A percentile compares a stretch with the other conserved stretches of the same genome.
These are phyloP conservation scores for Nowickia ferox DNA, from an alignment of 2,888 invertebrate species.

Conservation along the genomic window DNA sequence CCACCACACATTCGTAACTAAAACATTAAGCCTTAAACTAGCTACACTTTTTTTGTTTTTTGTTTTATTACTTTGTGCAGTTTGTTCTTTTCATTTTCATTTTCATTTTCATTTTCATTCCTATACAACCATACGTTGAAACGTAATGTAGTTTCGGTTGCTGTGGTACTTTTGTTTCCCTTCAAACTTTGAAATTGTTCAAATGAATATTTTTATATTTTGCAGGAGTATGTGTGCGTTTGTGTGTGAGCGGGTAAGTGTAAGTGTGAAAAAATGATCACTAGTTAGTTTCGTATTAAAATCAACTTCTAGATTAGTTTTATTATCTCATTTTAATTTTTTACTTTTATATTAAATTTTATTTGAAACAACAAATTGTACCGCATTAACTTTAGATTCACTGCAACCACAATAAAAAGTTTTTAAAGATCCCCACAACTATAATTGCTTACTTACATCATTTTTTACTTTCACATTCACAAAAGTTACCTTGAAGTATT, in stretches of 20 bases:
- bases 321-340: not conserved
- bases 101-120: constrained; percentile 23
- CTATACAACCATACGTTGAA: constrained; percentile 39
- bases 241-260: not conserved
- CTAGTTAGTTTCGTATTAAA: not conserved
- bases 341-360: constrained; percentile 26
- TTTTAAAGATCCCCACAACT: not conserved
- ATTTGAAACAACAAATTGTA: constrained; percentile 43
- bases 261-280: not conserved
- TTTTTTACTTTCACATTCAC: not conserved
- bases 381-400: constrained; percentile 44
- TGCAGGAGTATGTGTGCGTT: not conserved
- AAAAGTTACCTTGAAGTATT: constrained; percentile 25
- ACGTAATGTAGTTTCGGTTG: constrained; percentile 56
- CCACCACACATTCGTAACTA: constrained; percentile 61
- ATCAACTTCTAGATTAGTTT: constrained; percentile 37
- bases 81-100: constrained; percentile 11
- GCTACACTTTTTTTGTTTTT: constrained; percentile 1
- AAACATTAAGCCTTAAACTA: constrained; percentile 65
- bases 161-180: constrained; percentile 57
- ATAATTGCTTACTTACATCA: not conserved
- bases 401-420: constrained; percentile 38
- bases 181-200: constrained; percentile 51
- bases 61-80: constrained; percentile 1
- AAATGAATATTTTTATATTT: constrained; percentile 1